phyloP scores from a whole-genome alignment of 1,140 invertebrate species.

The Euura lappo region DNA sequence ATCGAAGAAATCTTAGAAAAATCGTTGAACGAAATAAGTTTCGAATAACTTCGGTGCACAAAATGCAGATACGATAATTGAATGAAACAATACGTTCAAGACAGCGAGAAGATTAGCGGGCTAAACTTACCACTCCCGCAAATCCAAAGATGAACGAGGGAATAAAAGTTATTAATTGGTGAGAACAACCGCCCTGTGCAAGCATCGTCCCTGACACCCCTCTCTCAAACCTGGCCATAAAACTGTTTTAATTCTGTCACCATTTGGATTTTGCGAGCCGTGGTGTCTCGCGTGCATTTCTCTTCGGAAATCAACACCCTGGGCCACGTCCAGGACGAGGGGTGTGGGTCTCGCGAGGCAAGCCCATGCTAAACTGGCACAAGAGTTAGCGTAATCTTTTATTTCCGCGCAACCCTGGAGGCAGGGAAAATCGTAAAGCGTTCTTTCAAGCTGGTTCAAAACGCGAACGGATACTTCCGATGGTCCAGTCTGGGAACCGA shows the following conservation, averaged over 20 bases:
- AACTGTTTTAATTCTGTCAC: conserved; percentile 67
- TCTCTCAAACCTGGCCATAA: conserved; percentile 77
- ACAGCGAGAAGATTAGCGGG: no score
- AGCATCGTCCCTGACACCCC: conserved; percentile 67
- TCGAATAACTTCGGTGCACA: no score
- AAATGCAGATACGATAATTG: no score
- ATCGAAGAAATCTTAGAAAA: no score
- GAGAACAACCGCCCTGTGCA: conserved; percentile 75
- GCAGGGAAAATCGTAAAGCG: conserved; percentile 78
- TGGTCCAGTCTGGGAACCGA: conserved; percentile 42
- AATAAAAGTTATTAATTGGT: conserved; percentile 47
- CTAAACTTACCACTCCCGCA: no score
- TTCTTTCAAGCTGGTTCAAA: conserved; percentile 52
- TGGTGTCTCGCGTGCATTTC: conserved; percentile 72
- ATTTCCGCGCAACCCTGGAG: conserved; percentile 69
- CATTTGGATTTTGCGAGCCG: conserved; percentile 63
- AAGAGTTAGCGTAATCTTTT: conserved; percentile 68
- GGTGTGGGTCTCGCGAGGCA: conserved; percentile 59
- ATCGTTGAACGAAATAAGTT: no score
- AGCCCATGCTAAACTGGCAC: conserved; percentile 73
- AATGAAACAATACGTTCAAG: no score
- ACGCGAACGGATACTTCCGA: conserved; percentile 47
- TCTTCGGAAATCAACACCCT: conserved; percentile 57
- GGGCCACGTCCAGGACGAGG: conserved; percentile 44
- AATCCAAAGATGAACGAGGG: no score